A percentile compares a stretch with the other conserved stretches of the same genome.
phyloP scores from a whole-genome alignment of 2,888 invertebrate species.

The Drosophila colorata region DNA sequence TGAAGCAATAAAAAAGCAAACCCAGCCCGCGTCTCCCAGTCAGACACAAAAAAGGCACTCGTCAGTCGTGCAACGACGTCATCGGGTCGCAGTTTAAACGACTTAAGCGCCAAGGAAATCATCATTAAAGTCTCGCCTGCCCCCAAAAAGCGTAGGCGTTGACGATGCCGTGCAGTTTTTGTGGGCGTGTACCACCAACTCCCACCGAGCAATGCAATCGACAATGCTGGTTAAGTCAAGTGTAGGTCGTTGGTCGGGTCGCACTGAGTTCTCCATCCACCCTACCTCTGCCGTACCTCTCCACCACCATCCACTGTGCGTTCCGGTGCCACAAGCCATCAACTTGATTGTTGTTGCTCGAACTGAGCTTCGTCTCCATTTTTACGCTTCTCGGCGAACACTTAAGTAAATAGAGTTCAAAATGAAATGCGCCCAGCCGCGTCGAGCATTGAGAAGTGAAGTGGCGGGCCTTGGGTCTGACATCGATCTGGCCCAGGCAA shows the following conservation, averaged over 20 bases:
- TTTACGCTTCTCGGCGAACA: conserved; percentile 65
- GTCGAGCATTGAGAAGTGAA: conserved; percentile 59
- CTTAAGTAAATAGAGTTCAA: conserved; percentile 79
- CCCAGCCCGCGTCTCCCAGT: conserved; percentile 42
- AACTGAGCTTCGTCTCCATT: conserved; percentile 54
- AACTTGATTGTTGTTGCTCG: conserved; percentile 62
- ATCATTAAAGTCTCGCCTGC: conserved; percentile 79
- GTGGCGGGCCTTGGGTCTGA: conserved; percentile 63
- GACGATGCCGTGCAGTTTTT: conserved; percentile 52
- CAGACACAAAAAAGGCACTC: conserved; percentile 78
- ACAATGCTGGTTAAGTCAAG: conserved; percentile 83
- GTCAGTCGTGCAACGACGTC: conserved; percentile 63
- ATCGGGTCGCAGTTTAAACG: conserved; percentile 80
- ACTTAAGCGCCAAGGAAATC: conserved; percentile 82
- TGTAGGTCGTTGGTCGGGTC: conserved; percentile 81
- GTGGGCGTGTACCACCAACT: conserved; percentile 46
- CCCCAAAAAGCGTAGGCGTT: conserved; percentile 58
- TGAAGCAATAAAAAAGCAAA: conserved; percentile 65
- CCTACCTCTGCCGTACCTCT: neutral
- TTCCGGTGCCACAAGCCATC: conserved; percentile 44
- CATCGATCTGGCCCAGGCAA: conserved; percentile 66
- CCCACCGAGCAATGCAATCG: conserved; percentile 64
- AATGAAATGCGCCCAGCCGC: conserved; percentile 77
- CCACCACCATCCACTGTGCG: neutral
- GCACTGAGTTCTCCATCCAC: conserved; percentile 36